Evolutionary conservation across 35 echinoderm and acorn worm genomes (phyloP), one percentile per base, ranked within the genome.

Genomic region (Anneissia japonica): DNA sequence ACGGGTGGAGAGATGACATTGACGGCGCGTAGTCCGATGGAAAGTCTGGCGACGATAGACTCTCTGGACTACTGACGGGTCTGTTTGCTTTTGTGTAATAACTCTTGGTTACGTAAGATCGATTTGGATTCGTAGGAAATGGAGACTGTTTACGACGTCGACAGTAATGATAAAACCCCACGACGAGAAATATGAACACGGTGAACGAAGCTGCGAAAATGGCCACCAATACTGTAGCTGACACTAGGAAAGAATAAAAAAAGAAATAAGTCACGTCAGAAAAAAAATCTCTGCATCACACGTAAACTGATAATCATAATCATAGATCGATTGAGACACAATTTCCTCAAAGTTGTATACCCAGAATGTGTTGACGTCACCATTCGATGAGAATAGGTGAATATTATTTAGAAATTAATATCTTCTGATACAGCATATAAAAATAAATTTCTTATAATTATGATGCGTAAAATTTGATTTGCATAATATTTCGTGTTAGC

Each of bases 141-240:
- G 51, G 51, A 9, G 51, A 64, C 51, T 64, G 51, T 23, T 64
- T 64, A 2, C 51, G 5, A 64, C 51, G 51, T 64, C 51, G 51
- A 64, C 51, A 64, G 19, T 64, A 64, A 64, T 6, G 5, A 23
- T 64, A 64, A 26, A 64, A 64, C 51, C 51, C 51, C 1, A 64
- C 51, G 1, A 64, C 51, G 26, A 64, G 51, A 12, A 64, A 64
- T 12, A 64, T 64, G 51, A 64, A 64, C 11, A 64, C 51, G 11
- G 51, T 64, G 1, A 64, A 64, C 5, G 51, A 64, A 32, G 91
- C 94, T 31, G 89, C 81, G 55, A 84, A 92, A 32, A 97, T 84
- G 30, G 87, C 94, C 26, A 88, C 91, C 43, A 97, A 75, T 4
- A 89, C 82, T 33, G 91, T 84, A 73, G 84, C 37, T 35, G 94